Evolutionary conservation across 2,888 invertebrate genomes (phyloP).

Genomic region (Syrista parreyssii): DNA sequence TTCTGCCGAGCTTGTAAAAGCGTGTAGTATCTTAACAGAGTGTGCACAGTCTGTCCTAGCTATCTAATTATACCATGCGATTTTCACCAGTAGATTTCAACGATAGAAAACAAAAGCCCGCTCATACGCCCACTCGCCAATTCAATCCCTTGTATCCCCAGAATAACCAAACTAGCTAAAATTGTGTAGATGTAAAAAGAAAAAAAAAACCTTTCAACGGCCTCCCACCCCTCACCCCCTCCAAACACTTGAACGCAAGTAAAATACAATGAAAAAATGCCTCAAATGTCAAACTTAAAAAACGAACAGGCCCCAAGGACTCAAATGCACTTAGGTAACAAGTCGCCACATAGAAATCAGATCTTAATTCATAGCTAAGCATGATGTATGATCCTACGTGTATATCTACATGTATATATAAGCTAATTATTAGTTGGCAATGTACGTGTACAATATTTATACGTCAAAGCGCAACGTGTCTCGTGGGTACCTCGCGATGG

Average conservation of each 20-base stretch:
- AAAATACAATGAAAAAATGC: background rate
- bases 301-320: background rate
- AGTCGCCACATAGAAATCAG: background rate
- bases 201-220: too few relatives aligned
- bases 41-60: background rate
- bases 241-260: background rate
- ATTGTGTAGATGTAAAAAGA: background rate
- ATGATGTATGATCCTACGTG: background rate
- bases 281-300: background rate
- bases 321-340: background rate
- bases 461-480: constrained; percentile 13
- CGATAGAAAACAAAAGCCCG: background rate
- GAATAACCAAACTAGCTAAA: background rate
- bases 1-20: background rate
- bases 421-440: constrained; percentile 19
- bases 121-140: background rate
- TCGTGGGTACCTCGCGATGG: constrained; percentile 7
- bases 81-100: background rate
- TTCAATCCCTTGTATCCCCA: background rate
- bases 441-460: background rate
- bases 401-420: background rate
- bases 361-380: background rate
- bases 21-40: background rate
- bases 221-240: too few relatives aligned
- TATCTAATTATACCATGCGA: background rate